A percentile compares a stretch with the other conserved stretches of the same genome.
Conservation (phyloP, 1,140 invertebrate species). For the Hormaphis cornu region DNA sequence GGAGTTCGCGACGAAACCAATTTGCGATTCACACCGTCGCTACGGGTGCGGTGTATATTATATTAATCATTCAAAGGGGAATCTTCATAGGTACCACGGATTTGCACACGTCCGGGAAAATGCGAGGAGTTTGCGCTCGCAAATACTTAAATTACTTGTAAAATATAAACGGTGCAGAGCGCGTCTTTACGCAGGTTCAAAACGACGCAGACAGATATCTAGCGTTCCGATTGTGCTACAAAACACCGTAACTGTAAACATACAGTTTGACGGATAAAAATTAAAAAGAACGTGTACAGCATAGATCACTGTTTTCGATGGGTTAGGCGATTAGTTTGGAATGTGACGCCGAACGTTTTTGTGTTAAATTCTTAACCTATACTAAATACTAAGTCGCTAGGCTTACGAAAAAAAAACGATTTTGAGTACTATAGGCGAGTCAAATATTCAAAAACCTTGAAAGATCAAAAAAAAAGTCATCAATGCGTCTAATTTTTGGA, state of each 20-base stretch:
- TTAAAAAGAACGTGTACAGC: not conserved
- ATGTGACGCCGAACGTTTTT: not conserved
- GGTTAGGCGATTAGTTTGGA: not conserved
- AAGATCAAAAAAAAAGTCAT: too few species aligned
- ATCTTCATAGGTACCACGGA: conserved; percentile 7
- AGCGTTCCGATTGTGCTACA: not conserved
- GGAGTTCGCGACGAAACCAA: conserved; percentile 12
- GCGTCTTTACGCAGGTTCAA: not conserved
- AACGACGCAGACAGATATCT: not conserved
- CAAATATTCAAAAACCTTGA: too few species aligned
- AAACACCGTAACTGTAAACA: not conserved
- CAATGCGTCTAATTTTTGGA: too few species aligned
- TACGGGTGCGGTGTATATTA: not conserved
- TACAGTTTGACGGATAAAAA: not conserved
- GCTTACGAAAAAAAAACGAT: too few species aligned
- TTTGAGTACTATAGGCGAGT: too few species aligned
- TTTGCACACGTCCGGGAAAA: not conserved
- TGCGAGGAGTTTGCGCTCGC: not conserved
- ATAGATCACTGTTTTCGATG: not conserved
- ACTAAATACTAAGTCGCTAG: too few species aligned
- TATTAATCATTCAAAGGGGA: conserved; percentile 27
- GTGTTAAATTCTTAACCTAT: too few species aligned
- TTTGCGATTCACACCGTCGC: conserved; percentile 10
- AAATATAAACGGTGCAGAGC: too few species aligned
- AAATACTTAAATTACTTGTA: conserved; percentile 8